Evolutionary conservation across 2,113 vertebrate genomes (phyloP).

Genomic region (Cepphus grylle): DNA sequence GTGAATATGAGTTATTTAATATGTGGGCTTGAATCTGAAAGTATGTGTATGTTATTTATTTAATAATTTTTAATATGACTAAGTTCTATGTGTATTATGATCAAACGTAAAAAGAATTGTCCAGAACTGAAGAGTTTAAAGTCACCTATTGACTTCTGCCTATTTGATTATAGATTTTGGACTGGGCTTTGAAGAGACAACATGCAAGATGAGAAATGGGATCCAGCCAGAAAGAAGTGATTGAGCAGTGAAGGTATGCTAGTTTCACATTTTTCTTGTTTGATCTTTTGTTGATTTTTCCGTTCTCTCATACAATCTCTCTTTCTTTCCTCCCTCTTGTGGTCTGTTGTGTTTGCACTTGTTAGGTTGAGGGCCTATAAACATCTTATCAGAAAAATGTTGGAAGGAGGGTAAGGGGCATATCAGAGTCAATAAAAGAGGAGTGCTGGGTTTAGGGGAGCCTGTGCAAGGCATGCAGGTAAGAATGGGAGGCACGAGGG

Average conservation of each 20-base stretch:
- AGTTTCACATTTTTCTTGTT: not conserved
- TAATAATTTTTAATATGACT: not conserved
- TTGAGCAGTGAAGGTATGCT: not conserved
- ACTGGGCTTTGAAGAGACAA: not conserved
- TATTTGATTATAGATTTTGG: not conserved
- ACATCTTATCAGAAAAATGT: constrained; percentile 48
- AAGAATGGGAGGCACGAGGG: not conserved
- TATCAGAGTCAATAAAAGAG: not conserved
- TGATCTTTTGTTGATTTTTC: constrained; percentile 35
- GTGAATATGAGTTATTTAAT: not conserved
- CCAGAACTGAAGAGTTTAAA: not conserved
- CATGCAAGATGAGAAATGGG: not conserved
- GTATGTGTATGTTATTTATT: not conserved
- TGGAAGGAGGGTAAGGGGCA: not conserved
- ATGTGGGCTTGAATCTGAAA: not conserved
- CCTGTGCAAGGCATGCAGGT: not conserved
- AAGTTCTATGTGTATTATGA: not conserved
- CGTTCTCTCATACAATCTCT: not conserved
- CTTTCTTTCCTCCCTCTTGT: constrained; percentile 30
- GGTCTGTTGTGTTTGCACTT: constrained; percentile 40
- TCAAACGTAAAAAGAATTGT: not conserved
- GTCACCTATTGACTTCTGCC: not conserved
- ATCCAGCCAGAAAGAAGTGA: not conserved
- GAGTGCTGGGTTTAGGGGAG: not conserved
- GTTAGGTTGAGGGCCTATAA: not conserved